Evolutionary conservation across 2,888 invertebrate genomes (phyloP), one percentile per base, ranked within the genome.

Genomic region (Apamea crenata): DNA sequence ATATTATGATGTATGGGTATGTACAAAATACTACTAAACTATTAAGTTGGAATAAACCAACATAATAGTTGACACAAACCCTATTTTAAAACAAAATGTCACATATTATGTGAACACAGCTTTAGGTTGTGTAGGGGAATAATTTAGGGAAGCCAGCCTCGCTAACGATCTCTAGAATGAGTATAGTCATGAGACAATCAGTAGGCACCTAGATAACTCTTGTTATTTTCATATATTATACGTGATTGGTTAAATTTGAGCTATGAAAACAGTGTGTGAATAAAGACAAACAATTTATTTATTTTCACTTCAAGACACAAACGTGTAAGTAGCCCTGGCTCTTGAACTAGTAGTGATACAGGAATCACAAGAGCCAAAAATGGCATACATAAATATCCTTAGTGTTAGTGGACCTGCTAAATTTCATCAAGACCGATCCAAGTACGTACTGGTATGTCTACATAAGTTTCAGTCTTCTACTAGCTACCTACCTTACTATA

Each of bases 321-420:
- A 69, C 21, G 18, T 21, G 29, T 21, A 29, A 8, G 4, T 29
- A 69, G 21, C 47, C 21, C 21, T 25, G 50, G 29, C 21, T 69
- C 21, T 50, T 47, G 1, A 25, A 32, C 25, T 50, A 50, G 25
- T 14, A 16, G 21, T 16, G n/a, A 56, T 56, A 50, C 32, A 16
- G 32, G 32, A 32, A 50, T 16, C 32, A 16, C 50, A 50, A 53
- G 16, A 70, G 50, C 16, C 29, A n/a, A 21, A 59, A 40, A 29
- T 50, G 0, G 4, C 75, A 44, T 56, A 47, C 75, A 29, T 56
- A 47, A 18, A 10, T 21, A 18, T 21, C 14, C 29, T n/a, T 44
- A 72, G 59, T 40, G 25, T 32, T 32, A 56, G 7, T 36, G 44
- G 78, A 44, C n/a, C 77, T 78, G 65, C 78, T 53, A 47, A 76